These are phyloP conservation scores for Passer montanus DNA, from an alignment of 2,113 vertebrate species.

Conservation along the genomic window DNA sequence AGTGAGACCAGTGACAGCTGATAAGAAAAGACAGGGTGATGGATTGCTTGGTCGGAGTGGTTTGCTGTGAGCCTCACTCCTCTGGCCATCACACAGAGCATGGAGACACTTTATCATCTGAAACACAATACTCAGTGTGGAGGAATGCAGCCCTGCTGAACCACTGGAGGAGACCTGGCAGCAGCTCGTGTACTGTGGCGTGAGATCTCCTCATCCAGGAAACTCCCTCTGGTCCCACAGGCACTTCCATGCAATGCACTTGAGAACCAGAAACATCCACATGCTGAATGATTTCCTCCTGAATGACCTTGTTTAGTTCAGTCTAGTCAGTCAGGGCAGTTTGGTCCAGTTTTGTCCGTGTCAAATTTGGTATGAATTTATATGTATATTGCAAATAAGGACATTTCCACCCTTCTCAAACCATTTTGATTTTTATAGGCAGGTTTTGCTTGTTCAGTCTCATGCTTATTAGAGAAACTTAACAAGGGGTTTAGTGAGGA, in stretches of 20 bases:
- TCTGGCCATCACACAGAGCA: not conserved
- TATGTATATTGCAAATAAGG: not conserved
- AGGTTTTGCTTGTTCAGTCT: not conserved
- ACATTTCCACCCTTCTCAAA: not conserved
- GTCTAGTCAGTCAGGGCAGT: not conserved
- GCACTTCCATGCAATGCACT: conserved; percentile 19
- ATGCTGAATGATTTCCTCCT: conserved; percentile 25
- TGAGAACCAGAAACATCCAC: conserved; percentile 7
- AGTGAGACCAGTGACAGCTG: not conserved
- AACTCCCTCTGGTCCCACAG: conserved; percentile 52
- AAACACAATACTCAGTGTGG: conserved; percentile 31
- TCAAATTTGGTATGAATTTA: not conserved
- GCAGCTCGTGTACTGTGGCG: conserved; percentile 3
- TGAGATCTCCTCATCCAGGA: conserved; percentile 27
- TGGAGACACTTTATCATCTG: conserved; percentile 39
- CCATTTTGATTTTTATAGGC: not conserved
- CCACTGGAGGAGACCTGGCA: conserved; percentile 54
- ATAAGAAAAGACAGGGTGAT: not conserved
- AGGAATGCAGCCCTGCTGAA: conserved; percentile 54
- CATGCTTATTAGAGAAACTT: not conserved
- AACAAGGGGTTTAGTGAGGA: not conserved
- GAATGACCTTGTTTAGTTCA: conserved; percentile 18
- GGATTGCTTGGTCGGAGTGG: not conserved
- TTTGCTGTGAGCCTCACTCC: not conserved
- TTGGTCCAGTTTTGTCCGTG: not conserved